Conservation (phyloP, 1,140 invertebrate species). For the Zaprionus camerounensis region DNA sequence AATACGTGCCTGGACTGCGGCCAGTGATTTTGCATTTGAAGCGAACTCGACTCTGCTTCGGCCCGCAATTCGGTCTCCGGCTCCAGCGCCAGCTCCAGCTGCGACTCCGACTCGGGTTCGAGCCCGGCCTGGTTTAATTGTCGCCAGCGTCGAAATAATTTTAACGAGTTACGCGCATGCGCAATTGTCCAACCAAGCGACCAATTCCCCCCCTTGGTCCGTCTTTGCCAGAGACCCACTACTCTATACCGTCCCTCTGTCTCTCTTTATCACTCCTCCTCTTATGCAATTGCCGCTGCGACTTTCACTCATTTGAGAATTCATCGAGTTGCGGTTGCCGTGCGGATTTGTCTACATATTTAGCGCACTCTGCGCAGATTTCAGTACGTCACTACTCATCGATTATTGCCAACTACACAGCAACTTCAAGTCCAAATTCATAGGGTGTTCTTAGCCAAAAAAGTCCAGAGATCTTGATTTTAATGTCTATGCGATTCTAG, state of each 20-base stretch:
- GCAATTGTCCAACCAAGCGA: constrained; percentile 77
- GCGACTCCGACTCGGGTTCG: not conserved
- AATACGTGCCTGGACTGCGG: constrained; percentile 69
- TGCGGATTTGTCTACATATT: constrained; percentile 47
- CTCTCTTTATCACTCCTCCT: not conserved
- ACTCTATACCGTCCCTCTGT: not conserved
- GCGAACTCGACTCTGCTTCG: not conserved
- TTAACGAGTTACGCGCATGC: constrained; percentile 80
- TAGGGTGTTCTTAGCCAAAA: not conserved
- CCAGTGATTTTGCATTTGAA: constrained; percentile 49
- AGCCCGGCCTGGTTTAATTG: constrained; percentile 60
- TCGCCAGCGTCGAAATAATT: constrained; percentile 56
- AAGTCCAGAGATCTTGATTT: not conserved
- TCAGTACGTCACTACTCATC: not conserved
- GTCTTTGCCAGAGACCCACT: not conserved
- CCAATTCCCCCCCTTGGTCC: constrained; percentile 20
- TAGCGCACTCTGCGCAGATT: constrained; percentile 37
- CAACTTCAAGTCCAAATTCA: not conserved
- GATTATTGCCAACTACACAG: too few species aligned
- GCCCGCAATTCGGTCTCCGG: not conserved
- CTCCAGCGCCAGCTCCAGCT: not conserved
- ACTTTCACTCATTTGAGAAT: constrained; percentile 80
- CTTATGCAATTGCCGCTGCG: constrained; percentile 57
- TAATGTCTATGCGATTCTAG: not conserved
- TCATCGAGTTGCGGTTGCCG: constrained; percentile 57